Conservation (phyloP, 2,113 vertebrate species). For the Brevimyrus niger region DNA sequence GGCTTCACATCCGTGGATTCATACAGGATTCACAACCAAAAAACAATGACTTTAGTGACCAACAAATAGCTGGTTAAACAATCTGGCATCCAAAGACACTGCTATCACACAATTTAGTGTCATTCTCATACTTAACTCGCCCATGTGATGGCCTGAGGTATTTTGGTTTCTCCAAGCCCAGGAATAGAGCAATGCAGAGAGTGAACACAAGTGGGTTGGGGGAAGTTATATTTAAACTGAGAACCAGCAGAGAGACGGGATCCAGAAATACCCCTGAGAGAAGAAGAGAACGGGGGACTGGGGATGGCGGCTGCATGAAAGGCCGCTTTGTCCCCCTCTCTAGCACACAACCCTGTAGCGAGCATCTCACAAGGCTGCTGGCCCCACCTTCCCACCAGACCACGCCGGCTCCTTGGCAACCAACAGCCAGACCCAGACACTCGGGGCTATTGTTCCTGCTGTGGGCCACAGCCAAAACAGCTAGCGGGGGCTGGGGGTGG, state of each 20-base stretch:
- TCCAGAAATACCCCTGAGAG: conserved; percentile 30
- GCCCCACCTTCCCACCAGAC: conserved; percentile 25
- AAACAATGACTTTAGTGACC: neutral
- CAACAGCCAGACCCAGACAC: conserved; percentile 53
- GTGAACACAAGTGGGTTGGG: conserved; percentile 35
- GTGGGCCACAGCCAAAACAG: conserved; percentile 29
- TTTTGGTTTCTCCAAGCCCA: neutral
- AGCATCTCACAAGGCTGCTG: conserved; percentile 23
- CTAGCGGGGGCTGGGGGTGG: neutral
- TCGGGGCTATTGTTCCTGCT: conserved; percentile 16
- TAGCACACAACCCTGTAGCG: conserved; percentile 7
- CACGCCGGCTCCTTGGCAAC: conserved; percentile 48
- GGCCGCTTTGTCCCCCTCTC: conserved; percentile 43
- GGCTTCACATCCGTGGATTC: neutral
- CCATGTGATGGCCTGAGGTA: neutral
- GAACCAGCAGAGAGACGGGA: conserved; percentile 2
- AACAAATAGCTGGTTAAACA: neutral
- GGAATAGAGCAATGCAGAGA: neutral
- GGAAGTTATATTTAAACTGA: conserved; percentile 57
- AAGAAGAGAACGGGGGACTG: conserved; percentile 23
- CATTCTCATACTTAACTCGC: neutral
- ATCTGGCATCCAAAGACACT: neutral
- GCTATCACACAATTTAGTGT: neutral
- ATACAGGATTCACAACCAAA: neutral
- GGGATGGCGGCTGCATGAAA: conserved; percentile 46